Evolutionary conservation across 2,888 invertebrate species (phyloP), one percentile per base, ranked within the genome.

Genomic region (Pyrocoelia pectoralis): DNA sequence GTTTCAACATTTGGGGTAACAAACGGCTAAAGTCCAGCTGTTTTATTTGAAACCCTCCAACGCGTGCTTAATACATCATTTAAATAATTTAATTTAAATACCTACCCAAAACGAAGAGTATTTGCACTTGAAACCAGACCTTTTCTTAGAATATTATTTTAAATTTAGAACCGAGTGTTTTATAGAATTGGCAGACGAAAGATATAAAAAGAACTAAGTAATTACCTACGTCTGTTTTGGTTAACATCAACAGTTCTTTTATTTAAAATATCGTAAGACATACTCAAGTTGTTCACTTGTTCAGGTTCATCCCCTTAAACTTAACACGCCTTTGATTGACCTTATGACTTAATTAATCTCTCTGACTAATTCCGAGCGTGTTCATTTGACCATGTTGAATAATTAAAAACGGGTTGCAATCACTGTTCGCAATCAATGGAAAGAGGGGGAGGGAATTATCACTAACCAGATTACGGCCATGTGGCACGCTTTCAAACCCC

Each of bases 41-140:
- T 69, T 69, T 24, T 61, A 61, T 43, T 61, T 52, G 57, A 61
- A 60, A 61, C 69, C 69, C 67, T 52, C 40, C 46, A 55, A 57
- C 66, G 65, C 65, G 67, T 67, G 69, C 66, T 50, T 33, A 33
- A 33, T 33, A 33, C 10, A n/a, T 33, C 33, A n/a, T 33, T 33
- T 33, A 8, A 2, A 33, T 33, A 33, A 33, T 33, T 33, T 33
- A 33, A 33, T 33, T 33, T 33, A n/a, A n/a, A 33, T 33, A 2
- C 2, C 3, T 33, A 33, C 6, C 33, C 8, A 33, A 33, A 33
- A 33, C 24, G 24, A 24, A 24, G 24, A 24, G 6, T 6, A 24
- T 6, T 33, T 33, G 33, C 33, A 33, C 33, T 33, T 33, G 33
- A n/a, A 33, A 33, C 10, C 33, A 33, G n/a, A 33, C 33, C 8